These are phyloP conservation scores for Cariama cristata DNA, from an alignment of 2,113 vertebrate species.

Conservation along the genomic window DNA sequence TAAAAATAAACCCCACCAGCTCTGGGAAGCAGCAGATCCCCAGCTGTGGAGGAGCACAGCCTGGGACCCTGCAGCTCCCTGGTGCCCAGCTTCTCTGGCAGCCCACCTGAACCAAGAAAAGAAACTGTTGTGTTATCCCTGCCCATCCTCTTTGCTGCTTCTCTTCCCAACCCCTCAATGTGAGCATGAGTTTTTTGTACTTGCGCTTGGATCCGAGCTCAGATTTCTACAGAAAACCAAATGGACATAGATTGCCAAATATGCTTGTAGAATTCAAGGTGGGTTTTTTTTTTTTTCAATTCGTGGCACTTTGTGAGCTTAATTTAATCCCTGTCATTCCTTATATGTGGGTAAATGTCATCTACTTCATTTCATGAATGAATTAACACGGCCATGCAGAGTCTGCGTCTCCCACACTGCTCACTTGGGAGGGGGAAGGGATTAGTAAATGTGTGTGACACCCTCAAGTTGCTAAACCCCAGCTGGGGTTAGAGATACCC, in stretches of 20 bases:
- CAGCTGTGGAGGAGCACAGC: not conserved
- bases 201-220: not conserved
- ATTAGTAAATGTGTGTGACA: not conserved
- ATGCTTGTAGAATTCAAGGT: not conserved
- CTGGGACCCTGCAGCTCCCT: rapidly evolving
- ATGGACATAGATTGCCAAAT: not conserved
- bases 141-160: not conserved
- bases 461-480: not conserved
- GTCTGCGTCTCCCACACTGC: not conserved
- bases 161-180: rapidly evolving
- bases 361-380: slow-evolving; percentile 61
- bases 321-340: slow-evolving; percentile 59
- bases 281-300: not conserved
- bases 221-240: not conserved
- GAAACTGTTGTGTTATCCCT: not conserved
- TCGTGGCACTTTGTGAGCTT: not conserved
- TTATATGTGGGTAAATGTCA: slow-evolving; percentile 60
- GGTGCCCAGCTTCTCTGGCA: not conserved
- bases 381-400: slow-evolving; percentile 44
- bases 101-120: not conserved
- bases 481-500: not conserved
- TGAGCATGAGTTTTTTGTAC: not conserved
- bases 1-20: slow-evolving; percentile 44
- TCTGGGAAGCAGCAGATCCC: not conserved
- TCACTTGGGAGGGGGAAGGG: not conserved